Evolutionary conservation across 1,140 invertebrate genomes (phyloP).

Genomic region (Meloidogyne exigua): DNA sequence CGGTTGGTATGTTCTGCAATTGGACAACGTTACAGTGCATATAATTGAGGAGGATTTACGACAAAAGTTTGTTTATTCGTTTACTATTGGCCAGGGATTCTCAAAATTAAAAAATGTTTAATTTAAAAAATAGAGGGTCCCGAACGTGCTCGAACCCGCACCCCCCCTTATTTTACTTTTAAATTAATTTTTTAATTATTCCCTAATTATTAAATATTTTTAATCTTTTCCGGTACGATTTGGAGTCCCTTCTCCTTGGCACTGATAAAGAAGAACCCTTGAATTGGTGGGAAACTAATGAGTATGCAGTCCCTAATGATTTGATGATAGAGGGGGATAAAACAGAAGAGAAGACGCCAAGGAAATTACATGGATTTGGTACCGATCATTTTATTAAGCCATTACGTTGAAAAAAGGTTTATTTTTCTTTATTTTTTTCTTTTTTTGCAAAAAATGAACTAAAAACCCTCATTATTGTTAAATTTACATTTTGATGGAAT

Average conservation of each 20-base stretch:
- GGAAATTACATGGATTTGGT: not conserved
- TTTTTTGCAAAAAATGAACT: too few species aligned
- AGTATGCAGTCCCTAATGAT: not conserved
- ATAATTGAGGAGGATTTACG: constrained; percentile 14
- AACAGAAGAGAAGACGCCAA: not conserved
- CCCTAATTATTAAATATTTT: too few species aligned
- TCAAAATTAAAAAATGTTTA: too few species aligned
- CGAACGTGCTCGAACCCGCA: too few species aligned
- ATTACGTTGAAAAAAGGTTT: not conserved
- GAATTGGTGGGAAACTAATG: not conserved
- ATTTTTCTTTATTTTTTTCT: not conserved
- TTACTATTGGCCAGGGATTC: too few species aligned
- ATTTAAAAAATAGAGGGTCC: not conserved
- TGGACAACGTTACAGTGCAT: not conserved
- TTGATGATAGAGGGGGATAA: not conserved
- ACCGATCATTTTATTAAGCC: not conserved
- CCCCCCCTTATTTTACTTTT: not conserved
- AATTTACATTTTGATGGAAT: too few species aligned
- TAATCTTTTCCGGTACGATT: constrained; percentile 10
- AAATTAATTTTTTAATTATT: not conserved
- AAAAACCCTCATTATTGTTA: too few species aligned
- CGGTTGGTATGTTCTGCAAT: constrained; percentile 6
- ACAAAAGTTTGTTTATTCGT: not conserved
- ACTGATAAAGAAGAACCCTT: not conserved
- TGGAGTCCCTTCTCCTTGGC: constrained; percentile 9